phyloP scores from a whole-genome alignment of 2,113 vertebrate species.

The Lepus americanus region DNA sequence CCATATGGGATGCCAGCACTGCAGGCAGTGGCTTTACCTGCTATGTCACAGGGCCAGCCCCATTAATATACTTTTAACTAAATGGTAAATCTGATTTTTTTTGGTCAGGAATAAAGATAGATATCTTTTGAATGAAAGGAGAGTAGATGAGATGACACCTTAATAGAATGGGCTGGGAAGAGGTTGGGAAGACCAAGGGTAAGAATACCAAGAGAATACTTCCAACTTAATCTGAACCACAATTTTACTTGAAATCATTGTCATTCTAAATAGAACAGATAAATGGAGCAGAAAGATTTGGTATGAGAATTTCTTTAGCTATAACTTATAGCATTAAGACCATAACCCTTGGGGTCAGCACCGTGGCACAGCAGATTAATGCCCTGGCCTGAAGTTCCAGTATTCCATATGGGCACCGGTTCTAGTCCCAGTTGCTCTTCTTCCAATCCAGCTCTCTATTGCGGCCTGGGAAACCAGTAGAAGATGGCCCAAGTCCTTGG shows the following conservation, averaged over 20 bases:
- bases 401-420: too few relatives aligned
- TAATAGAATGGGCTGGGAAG: neutral
- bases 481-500: too few relatives aligned
- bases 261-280: neutral
- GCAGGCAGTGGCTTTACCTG: too few relatives aligned
- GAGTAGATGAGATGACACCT: neutral
- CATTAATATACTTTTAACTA: neutral
- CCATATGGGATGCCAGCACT: too few relatives aligned
- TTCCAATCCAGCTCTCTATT: too few relatives aligned
- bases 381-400: too few relatives aligned
- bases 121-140: neutral
- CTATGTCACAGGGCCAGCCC: too few relatives aligned
- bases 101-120: neutral
- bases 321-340: conserved; percentile 64
- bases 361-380: too few relatives aligned
- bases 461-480: too few relatives aligned
- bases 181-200: neutral
- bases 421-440: too few relatives aligned
- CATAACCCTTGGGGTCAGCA: neutral
- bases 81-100: neutral
- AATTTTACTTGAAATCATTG: neutral
- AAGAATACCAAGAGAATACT: neutral
- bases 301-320: neutral
- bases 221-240: neutral
- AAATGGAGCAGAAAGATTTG: neutral